A percentile compares a stretch with the other conserved stretches of the same genome.
phyloP scores from a whole-genome alignment of 2,797 vertebrate genomes.

The Oreochromis mossambicus region DNA sequence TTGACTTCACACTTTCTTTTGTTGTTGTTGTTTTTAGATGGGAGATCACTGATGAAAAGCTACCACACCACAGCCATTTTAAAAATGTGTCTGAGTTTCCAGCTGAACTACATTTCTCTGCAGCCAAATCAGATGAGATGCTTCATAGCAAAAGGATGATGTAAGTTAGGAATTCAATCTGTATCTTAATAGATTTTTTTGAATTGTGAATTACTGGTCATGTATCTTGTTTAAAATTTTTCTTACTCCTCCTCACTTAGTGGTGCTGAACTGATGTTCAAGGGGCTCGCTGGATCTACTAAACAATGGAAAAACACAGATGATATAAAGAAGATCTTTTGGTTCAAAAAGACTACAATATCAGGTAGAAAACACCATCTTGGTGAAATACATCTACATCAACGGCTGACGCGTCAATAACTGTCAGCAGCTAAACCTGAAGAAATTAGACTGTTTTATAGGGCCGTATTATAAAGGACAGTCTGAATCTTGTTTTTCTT shows the following conservation, averaged over 20 bases:
- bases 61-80: slow-evolving; percentile 1
- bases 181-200: neutral
- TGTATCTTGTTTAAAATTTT: neutral
- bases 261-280: slow-evolving; percentile 49
- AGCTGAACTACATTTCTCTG: slow-evolving; percentile 16
- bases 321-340: slow-evolving; percentile 59
- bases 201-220: neutral
- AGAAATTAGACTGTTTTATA: slow-evolving; percentile 57
- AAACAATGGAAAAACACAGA: slow-evolving; percentile 64
- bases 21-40: slow-evolving; percentile 24
- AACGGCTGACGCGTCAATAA: fast-evolving
- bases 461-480: neutral
- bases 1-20: neutral
- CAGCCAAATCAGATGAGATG: neutral
- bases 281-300: slow-evolving; percentile 43
- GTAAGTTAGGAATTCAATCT: slow-evolving; percentile 1
- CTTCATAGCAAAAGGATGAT: fast-evolving
- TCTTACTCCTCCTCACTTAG: neutral
- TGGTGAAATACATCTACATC: neutral
- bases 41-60: neutral
- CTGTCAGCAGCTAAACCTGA: neutral
- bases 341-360: slow-evolving; percentile 46
- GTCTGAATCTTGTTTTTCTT: slow-evolving; percentile 55
- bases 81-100: neutral
- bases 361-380: slow-evolving; percentile 40